Evolutionary conservation across 2,113 vertebrate species (phyloP), one percentile per base, ranked within the genome.

Genomic region (Actenoides lindsayi): DNA sequence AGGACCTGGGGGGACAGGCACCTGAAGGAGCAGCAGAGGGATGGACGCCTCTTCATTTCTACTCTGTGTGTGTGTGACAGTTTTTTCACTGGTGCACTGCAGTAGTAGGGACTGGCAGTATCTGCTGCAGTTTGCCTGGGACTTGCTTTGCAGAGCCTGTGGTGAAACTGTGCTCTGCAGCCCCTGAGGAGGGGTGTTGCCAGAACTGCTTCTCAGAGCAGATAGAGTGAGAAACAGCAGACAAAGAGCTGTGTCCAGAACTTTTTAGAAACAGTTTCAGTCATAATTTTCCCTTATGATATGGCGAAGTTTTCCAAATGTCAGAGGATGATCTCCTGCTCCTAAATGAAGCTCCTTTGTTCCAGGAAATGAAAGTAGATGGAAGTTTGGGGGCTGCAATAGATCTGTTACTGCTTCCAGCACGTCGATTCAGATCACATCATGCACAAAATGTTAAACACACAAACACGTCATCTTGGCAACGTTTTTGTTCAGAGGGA

Each of bases 61-160:
- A 31, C 16, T 41, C 53, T 30, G 3, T 1, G 1, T 8, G 25
- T 17, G 25, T 17, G 35, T 10, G 86, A 64, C 0, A 1, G 2
- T 48, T 3, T 20, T 48, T 44, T 37, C 21, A 2, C 27, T 4
- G 54, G 53, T 57, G 67, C 65, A 41, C 39, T 87, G 90, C 81
- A 78, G 73, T 75, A 69, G 33, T 1, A 31, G 33, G n/a, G 21
- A n/a, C 60, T 31, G 65, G 65, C 62, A 59, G 39, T 1, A 12
- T 35, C 39, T 83, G 75, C 85, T 80, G 96, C 76, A 76, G 42
- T n/a, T 79, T 78, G 42, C 60, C 59, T 6, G 0, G 30, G 33
- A 33, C 50, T 53, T 59, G 42, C 21, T 60, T 24, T 77, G 82
- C 88, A 87, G 67, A 85, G 31, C 27, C 57, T 54, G 19, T 31